Base-by-base conservation (phyloP, 2,797 vertebrate genomes). In the Spinibarbus caldwelli region DNA sequence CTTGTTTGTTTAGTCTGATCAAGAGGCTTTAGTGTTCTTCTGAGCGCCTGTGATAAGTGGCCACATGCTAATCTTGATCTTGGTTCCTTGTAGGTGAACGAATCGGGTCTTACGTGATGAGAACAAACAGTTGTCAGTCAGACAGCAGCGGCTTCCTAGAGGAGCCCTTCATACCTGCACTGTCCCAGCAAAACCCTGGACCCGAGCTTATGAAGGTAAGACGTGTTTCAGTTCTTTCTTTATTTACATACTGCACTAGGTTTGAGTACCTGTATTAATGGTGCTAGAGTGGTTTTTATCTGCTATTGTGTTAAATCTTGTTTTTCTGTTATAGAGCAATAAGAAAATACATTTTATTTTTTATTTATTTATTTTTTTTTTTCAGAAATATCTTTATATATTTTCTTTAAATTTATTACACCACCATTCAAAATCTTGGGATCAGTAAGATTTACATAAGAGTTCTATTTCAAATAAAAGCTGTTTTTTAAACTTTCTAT, bases 141-240 rank as follows among this genome's bases (percentile, higher is more conserved):
- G 96, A 97, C 89, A 96, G 95, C 92, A 96, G 95, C 34, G 95
- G 95, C 0, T 97, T 97, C 91, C 89, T 93, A 87, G 97, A 97
- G 80, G 97, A 97, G 45, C 91, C 94, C 0, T 88, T 85, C 0
- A 91, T 96, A 17, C 92, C 92, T 3, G 76, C 77, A 1, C 78
- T 89, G 77, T 85, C 88, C 31, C 95, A 94, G 86, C 89, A 90
- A 78, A 54, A 82, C 62, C 87, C 93, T 43, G 90, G 85, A 83
- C 87, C 90, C 34, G 92, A 92, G 76, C 93, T 95, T 90, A 90
- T 89, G 68, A 92, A 94, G 92, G 94, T 95, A 82, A 86, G 70
- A 70, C 21, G 2, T 26, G 23, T 12, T 54, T 68, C 6, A 68
- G 7, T 23, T 47, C 59, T 6, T 26, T 78, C 47, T 9, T 47